A percentile compares a stretch with the other conserved stretches of the same genome.
Evolutionary conservation across 1,140 invertebrate genomes (phyloP).

Genomic region (Zophobas morio): DNA sequence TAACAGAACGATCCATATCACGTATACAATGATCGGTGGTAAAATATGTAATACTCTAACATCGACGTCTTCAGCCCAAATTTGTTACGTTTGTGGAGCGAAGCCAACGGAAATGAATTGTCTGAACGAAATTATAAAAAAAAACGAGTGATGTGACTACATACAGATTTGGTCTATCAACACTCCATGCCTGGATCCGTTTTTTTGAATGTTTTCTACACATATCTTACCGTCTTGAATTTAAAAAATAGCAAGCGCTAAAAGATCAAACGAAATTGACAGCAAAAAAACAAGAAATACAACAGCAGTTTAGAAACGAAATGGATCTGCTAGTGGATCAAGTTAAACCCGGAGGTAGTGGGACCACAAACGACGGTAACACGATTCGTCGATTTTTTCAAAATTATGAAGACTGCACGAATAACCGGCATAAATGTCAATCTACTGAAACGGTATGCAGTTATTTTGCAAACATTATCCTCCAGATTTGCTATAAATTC

Average conservation of each 20-base stretch:
- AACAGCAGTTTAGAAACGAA: constrained; percentile 20
- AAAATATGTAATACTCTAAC: constrained; percentile 22
- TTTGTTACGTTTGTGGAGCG: constrained; percentile 39
- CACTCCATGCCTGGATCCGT: constrained; percentile 45
- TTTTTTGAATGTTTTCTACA: constrained; percentile 50
- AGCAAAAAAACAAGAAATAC: constrained; percentile 39
- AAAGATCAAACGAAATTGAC: too few species aligned
- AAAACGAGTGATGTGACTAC: too few species aligned
- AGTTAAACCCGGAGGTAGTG: constrained; percentile 27
- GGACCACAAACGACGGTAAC: constrained; percentile 37
- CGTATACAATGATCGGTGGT: constrained; percentile 45
- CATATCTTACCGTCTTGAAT: constrained; percentile 20
- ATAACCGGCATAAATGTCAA: too few species aligned
- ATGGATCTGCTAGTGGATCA: constrained; percentile 21
- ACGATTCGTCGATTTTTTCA: constrained; percentile 1
- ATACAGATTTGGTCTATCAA: constrained; percentile 38
- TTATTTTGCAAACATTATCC: too few species aligned
- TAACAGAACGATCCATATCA: not conserved
- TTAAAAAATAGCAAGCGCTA: not conserved
- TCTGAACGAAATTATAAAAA: constrained; percentile 1
- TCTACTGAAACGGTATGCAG: too few species aligned
- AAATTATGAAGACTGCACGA: not conserved
- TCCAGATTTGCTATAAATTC: not conserved
- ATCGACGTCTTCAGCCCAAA: not conserved
- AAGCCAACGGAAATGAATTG: constrained; percentile 40